Evolutionary conservation across 2,797 vertebrate genomes (phyloP).

Genomic region (Anguilla obscura): DNA sequence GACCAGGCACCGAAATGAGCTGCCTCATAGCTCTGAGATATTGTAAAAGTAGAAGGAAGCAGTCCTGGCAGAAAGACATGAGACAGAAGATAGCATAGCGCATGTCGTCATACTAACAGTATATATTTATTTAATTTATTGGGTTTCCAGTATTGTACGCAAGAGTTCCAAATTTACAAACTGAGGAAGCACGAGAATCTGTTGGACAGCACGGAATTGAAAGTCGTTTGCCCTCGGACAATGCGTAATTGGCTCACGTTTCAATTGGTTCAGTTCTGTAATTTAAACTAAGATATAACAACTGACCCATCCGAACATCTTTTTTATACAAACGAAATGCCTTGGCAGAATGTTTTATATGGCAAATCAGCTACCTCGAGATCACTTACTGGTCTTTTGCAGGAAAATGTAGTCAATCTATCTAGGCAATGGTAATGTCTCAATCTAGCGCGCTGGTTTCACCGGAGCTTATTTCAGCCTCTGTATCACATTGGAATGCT

Average conservation of each 20-base stretch:
- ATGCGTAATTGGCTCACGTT: constrained; percentile 22
- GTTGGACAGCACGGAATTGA: background rate
- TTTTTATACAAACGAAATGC: constrained; percentile 26
- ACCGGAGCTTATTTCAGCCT: constrained; percentile 7
- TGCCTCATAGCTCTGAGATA: constrained; percentile 24
- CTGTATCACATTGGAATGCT: constrained; percentile 33
- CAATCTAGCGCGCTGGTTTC: constrained; percentile 15
- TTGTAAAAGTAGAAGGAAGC: background rate
- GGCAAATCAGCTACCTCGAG: constrained; percentile 25
- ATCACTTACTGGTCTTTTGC: constrained; percentile 4
- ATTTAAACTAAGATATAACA: constrained; percentile 13
- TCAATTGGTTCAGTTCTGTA: constrained; percentile 6
- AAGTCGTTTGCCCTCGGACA: background rate
- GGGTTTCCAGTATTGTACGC: background rate
- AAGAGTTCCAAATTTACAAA: constrained; percentile 64
- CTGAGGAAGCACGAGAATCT: constrained; percentile 12
- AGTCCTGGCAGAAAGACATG: constrained; percentile 9
- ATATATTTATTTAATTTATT: constrained; percentile 9
- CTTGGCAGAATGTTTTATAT: constrained; percentile 27
- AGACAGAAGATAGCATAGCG: constrained; percentile 23
- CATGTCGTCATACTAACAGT: background rate
- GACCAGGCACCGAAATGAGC: constrained; percentile 32
- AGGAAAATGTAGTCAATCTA: constrained; percentile 22
- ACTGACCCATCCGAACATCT: background rate
- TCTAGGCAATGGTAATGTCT: constrained; percentile 28